These are phyloP conservation scores for Palythoa grandiflora DNA, from an alignment of 92 coral and sea anemone genomes.

Conservation along the genomic window DNA sequence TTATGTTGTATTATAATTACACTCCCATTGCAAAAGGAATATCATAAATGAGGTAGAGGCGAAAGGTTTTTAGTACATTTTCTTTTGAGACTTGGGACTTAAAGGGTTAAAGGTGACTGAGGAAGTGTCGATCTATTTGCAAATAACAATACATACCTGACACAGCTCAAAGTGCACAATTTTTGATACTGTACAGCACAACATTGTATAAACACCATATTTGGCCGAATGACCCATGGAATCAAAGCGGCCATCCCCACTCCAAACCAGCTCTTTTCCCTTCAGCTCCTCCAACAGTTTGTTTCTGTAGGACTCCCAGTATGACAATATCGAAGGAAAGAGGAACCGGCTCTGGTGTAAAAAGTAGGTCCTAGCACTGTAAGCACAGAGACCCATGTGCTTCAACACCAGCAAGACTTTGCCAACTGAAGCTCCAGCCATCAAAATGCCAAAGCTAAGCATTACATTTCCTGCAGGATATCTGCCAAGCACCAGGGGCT, in stretches of 20 bases:
- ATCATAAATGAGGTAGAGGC: not conserved
- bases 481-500: conserved; percentile 12
- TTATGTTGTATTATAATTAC: not conserved
- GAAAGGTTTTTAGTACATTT: not conserved
- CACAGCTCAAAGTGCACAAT: conserved; percentile 3
- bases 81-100: not conserved
- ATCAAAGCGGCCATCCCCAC: not conserved
- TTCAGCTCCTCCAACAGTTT: conserved; percentile 19
- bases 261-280: conserved; percentile 1
- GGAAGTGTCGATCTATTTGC: too few species aligned
- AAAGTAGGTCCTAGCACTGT: conserved; percentile 16
- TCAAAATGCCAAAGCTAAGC: conserved; percentile 33
- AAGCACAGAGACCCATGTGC: conserved; percentile 20
- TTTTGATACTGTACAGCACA: not conserved
- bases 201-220: not conserved
- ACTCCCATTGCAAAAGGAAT: too few species aligned
- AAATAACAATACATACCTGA: not conserved
- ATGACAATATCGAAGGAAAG: conserved; percentile 18
- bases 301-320: conserved; percentile 33
- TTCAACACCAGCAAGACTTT: conserved; percentile 14
- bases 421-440: conserved; percentile 25
- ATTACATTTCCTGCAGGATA: conserved; percentile 39
- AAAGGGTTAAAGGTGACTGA: too few species aligned
- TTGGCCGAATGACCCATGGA: not conserved
- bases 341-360: conserved; percentile 24